A percentile compares a stretch with the other conserved stretches of the same genome.
Evolutionary conservation across 2,113 vertebrate species (phyloP).

Genomic region (Anhinga rufa): DNA sequence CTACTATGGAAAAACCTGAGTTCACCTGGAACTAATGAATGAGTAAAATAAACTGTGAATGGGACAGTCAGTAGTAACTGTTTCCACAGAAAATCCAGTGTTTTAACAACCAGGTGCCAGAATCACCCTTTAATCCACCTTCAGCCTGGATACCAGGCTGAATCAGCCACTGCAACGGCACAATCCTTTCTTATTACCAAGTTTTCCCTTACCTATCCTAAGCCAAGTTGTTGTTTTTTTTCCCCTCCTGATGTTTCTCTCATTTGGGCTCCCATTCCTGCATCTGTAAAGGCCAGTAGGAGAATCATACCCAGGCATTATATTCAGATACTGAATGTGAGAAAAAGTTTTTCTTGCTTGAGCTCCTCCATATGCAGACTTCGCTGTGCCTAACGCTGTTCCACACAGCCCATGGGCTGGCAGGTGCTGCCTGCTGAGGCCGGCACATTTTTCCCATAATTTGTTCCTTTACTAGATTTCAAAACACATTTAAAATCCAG

Average conservation of each 20-base stretch:
- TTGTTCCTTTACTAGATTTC: background rate
- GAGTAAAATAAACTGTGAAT: background rate
- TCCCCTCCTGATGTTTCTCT: background rate
- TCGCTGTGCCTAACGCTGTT: background rate
- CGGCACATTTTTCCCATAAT: background rate
- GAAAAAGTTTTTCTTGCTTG: background rate
- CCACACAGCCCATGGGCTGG: background rate
- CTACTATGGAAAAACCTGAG: background rate
- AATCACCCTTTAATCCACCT: background rate
- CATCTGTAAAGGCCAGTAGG: background rate
- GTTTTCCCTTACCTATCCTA: background rate
- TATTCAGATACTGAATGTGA: background rate
- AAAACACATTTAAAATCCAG: background rate
- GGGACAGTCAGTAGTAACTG: background rate
- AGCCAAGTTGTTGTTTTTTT: background rate
- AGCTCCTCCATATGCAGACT: background rate
- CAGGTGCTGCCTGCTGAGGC: conserved; percentile 6
- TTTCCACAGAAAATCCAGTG: conserved; percentile 24
- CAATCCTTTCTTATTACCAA: background rate
- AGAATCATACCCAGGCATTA: background rate
- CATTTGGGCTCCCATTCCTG: background rate
- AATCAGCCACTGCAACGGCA: background rate
- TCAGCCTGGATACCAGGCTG: background rate
- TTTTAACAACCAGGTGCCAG: background rate
- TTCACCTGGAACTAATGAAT: background rate